phyloP scores from a whole-genome alignment of 2,113 vertebrate genomes.

The Miniopterus natalensis region DNA sequence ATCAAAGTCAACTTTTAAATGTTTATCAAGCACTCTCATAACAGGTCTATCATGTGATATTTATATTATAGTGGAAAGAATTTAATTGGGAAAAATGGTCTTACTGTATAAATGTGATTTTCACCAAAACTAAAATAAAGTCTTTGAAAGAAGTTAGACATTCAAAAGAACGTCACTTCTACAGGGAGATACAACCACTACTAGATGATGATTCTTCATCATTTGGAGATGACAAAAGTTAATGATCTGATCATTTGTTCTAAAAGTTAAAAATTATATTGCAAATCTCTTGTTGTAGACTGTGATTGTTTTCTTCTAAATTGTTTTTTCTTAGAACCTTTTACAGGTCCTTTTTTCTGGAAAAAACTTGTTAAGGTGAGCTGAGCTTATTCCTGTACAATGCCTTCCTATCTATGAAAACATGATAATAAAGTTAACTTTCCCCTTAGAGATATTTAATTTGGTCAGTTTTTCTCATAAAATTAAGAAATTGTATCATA shows the following conservation, averaged over 20 bases:
- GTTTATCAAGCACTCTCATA: background rate
- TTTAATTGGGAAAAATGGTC: background rate
- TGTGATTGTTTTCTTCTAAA: background rate
- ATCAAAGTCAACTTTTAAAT: conserved; percentile 39
- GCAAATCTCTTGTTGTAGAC: background rate
- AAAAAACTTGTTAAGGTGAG: background rate
- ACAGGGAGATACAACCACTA: background rate
- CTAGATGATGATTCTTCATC: background rate
- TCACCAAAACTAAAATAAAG: background rate
- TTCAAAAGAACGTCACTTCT: background rate
- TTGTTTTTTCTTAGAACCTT: background rate
- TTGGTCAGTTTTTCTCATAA: background rate
- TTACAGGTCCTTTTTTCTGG: background rate
- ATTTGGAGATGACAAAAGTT: background rate
- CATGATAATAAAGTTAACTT: background rate
- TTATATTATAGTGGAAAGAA: background rate
- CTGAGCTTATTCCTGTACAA: background rate
- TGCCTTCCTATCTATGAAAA: background rate
- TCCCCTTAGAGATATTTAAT: background rate
- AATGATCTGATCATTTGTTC: background rate
- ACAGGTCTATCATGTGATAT: background rate
- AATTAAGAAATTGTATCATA: background rate
- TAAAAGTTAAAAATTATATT: background rate
- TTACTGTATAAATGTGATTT: background rate
- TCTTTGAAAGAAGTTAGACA: background rate